Conservation (phyloP, 2,888 invertebrate species). For the Luperina nickerlii region DNA sequence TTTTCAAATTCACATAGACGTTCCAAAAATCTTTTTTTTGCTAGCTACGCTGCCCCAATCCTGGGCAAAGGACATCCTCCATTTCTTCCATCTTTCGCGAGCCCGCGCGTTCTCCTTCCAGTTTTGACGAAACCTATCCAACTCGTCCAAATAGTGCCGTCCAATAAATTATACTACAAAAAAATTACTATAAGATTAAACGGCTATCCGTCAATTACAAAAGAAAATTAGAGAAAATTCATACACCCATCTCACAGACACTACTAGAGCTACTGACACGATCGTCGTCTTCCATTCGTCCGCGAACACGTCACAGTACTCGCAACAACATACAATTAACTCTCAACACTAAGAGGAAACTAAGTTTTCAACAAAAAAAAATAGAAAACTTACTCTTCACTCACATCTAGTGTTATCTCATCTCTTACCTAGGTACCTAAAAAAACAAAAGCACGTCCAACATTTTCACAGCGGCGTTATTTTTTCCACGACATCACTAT, state of each 20-base stretch:
- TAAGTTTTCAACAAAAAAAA: not conserved
- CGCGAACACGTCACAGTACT: not conserved
- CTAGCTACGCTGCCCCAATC: no score
- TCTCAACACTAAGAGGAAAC: not conserved
- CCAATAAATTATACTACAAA: not conserved
- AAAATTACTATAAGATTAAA: not conserved
- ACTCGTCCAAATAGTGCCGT: no score
- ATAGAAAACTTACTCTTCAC: not conserved
- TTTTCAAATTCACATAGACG: not conserved
- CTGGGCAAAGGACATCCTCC: no score
- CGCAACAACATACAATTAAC: not conserved
- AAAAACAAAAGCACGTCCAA: constrained; percentile 11
- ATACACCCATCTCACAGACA: not conserved
- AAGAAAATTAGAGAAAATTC: not conserved
- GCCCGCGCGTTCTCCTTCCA: no score
- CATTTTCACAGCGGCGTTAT: constrained; percentile 26
- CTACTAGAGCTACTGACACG: no score
- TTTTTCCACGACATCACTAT: constrained; percentile 35
- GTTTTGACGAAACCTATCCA: no score
- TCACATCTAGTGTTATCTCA: constrained; percentile 10
- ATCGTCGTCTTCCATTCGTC: not conserved
- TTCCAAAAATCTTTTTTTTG: no score
- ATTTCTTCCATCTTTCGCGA: no score
- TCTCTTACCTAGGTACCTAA: not conserved
- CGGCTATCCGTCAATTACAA: not conserved